Base-by-base conservation (phyloP, 2,888 invertebrate genomes). In the Drosophila limbata region DNA sequence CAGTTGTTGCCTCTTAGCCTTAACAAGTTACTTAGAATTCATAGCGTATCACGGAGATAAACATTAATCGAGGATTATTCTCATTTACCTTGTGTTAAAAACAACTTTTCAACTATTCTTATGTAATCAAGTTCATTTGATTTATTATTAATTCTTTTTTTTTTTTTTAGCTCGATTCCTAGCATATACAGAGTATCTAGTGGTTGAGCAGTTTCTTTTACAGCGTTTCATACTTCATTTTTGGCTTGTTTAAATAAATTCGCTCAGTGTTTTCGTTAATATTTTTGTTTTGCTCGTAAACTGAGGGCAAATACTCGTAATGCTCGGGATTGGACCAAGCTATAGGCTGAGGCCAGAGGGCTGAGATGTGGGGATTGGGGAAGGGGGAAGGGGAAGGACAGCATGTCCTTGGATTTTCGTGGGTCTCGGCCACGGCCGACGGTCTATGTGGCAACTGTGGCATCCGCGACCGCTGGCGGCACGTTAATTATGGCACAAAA, bases 401-500 rank as follows among this genome's bases (percentile, higher is more conserved):
- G 8, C 33, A 42, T n/a, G 70, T 59, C 74, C 76, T 74, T 74
- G 70, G 69, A 52, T 44, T 53, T 15, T 42, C 37, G 19, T 44
- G 13, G 45, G 57, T 56, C 40, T 31, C 35, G 25, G 50, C 17
- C 31, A 5, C 33, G 28, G 25, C 19, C 44, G 37, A 25, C 44
- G 50, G 39, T 21, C 21, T 37, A n/a, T 55, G 37, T 57, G 51
- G 51, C 25, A 35, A 44, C 52, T 61, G 35, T 44, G 61, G 52
- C 53, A 53, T 65, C 73, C 65, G 40, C 64, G 35, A 68, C 69
- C 79, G 42, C 62, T 71, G 75, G 68, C 57, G 62, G 73, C 72
- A 76, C 71, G 81, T 85, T 88, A 78, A 85, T 85, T 88, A 76
- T 77, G 86, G 52, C 71, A 67, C 66, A 69, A 70, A 87, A 82